These are phyloP conservation scores for Myotis pilosus DNA, from an alignment of 2,797 vertebrate genomes.

Conservation along the genomic window DNA sequence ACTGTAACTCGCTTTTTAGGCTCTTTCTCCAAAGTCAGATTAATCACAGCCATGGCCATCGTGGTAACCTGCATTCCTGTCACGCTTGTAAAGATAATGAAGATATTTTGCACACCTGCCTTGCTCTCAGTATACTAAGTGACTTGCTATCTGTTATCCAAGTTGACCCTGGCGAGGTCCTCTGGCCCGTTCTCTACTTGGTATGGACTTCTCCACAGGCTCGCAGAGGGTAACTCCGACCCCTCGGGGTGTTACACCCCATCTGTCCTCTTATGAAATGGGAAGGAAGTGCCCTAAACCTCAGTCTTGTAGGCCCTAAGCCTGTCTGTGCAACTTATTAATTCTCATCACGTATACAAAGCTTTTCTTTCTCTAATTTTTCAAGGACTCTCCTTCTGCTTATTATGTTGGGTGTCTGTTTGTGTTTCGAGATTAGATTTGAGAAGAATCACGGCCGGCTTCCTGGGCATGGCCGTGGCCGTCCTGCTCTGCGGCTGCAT, in stretches of 20 bases:
- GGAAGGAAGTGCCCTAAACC: not conserved
- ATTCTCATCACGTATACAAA: fast-evolving
- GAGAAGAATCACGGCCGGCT: conserved; percentile 88
- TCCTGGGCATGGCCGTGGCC: conserved; percentile 90
- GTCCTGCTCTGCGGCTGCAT: conserved; percentile 90
- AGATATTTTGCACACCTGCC: not conserved
- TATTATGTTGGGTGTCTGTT: not conserved
- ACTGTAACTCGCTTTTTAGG: not conserved
- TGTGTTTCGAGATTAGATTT: conserved; percentile 82
- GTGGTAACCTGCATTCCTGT: not conserved
- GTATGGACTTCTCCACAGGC: not conserved
- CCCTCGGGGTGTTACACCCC: not conserved
- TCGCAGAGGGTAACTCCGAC: not conserved
- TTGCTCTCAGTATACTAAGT: not conserved
- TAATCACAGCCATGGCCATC: not conserved
- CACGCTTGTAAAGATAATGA: not conserved
- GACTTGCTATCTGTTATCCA: not conserved
- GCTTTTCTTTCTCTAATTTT: not conserved
- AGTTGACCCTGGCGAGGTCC: not conserved
- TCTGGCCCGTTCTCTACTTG: not conserved
- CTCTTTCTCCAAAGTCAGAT: not conserved
- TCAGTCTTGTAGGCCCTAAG: not conserved
- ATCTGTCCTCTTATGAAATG: not conserved
- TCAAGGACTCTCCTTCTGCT: not conserved
- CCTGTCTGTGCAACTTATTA: not conserved